A percentile compares a stretch with the other conserved stretches of the same genome.
Evolutionary conservation across 2,113 vertebrate genomes (phyloP).

Genomic region (Meleagris gallopavo): DNA sequence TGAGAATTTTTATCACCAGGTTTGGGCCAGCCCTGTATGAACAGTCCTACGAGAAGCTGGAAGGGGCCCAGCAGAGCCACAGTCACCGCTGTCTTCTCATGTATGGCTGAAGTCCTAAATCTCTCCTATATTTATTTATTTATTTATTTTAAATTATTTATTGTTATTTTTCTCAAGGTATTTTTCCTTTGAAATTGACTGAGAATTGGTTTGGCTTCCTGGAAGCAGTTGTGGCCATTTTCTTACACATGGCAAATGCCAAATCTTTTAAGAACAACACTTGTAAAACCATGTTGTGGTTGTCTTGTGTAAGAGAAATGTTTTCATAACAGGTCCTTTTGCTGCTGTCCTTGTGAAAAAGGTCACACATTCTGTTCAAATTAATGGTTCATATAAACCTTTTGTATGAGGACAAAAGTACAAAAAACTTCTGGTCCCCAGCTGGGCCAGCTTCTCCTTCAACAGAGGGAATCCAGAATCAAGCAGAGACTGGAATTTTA

Average conservation of each 20-base stretch:
- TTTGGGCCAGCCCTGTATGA: neutral
- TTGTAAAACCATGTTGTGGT: neutral
- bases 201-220: neutral
- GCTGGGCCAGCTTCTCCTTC: neutral
- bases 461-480: neutral
- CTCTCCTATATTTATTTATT: too few species aligned
- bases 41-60: neutral
- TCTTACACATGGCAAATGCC: neutral
- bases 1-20: neutral
- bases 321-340: neutral
- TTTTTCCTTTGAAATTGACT: neutral
- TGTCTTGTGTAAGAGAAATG: neutral
- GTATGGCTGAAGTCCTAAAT: neutral
- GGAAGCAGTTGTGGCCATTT: neutral
- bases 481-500: slow-evolving; percentile 31
- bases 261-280: neutral
- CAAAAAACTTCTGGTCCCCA: neutral
- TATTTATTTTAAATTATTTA: too few species aligned
- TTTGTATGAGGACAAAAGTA: neutral
- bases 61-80: neutral
- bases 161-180: neutral
- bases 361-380: neutral
- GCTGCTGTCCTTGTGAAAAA: neutral
- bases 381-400: neutral
- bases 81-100: neutral